Evolutionary conservation across 2,888 invertebrate genomes (phyloP).

Genomic region (Gryllus longicercus): DNA sequence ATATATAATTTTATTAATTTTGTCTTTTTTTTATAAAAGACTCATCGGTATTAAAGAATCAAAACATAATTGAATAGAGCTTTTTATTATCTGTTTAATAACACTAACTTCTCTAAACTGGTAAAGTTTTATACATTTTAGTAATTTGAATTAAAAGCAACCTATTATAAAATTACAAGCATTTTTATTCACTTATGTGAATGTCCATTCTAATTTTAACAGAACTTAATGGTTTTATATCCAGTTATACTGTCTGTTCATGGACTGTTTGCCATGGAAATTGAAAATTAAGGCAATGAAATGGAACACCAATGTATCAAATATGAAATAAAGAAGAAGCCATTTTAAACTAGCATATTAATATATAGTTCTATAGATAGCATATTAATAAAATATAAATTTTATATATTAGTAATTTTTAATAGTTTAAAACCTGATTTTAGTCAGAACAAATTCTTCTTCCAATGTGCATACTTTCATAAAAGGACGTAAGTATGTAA

Average conservation of each 20-base stretch:
- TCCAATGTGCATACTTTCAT: conserved; percentile 9
- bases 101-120: too few species aligned
- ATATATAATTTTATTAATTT: neutral
- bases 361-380: conserved; percentile 1
- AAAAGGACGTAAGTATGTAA: neutral
- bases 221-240: neutral
- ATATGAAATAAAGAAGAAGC: conserved; percentile 21
- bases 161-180: neutral
- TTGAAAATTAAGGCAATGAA: conserved; percentile 26
- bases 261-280: neutral
- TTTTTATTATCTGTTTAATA: neutral
- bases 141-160: too few species aligned
- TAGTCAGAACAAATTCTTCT: neutral
- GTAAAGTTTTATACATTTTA: too few species aligned
- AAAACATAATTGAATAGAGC: neutral
- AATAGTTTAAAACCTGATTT: neutral
- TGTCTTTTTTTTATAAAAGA: neutral
- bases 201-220: neutral
- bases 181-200: conserved; percentile 12
- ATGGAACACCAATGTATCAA: conserved; percentile 29
- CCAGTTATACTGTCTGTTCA: neutral
- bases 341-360: conserved; percentile 17
- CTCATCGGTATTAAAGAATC: neutral
- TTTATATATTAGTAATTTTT: conserved; percentile 22
- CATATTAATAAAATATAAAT: conserved; percentile 17